phyloP scores from a whole-genome alignment of 1,140 invertebrate genomes.

The Physella acuta region DNA sequence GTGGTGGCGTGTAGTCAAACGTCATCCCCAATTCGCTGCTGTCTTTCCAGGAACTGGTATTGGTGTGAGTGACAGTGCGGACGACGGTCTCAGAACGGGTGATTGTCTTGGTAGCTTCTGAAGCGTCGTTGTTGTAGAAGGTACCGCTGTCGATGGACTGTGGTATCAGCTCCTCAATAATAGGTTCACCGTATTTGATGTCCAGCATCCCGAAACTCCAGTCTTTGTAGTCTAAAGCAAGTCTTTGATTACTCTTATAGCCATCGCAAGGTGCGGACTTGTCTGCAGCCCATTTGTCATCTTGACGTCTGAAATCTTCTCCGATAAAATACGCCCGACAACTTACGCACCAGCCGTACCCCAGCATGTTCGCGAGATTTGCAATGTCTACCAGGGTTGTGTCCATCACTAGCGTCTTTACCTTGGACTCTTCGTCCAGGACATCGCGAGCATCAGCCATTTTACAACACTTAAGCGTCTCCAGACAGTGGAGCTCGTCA shows the following conservation, averaged over 20 bases:
- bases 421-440: too few species aligned
- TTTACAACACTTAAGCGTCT: too few species aligned
- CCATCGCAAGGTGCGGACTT: background rate
- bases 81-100: background rate
- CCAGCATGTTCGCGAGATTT: too few species aligned
- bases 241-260: conserved; percentile 6
- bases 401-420: too few species aligned
- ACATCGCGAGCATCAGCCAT: too few species aligned
- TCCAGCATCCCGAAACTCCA: background rate
- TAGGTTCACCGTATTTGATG: background rate
- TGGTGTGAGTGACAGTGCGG: background rate
- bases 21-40: background rate
- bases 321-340: too few species aligned
- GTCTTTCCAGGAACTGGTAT: background rate
- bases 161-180: background rate
- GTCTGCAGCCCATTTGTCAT: background rate
- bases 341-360: too few species aligned
- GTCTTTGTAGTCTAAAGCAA: background rate
- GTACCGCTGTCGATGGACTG: background rate
- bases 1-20: background rate
- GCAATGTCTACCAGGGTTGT: too few species aligned
- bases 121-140: background rate
- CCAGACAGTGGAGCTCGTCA: too few species aligned
- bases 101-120: background rate
- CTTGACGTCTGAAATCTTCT: background rate